Conservation (phyloP, 2,113 vertebrate species). For the Vanacampus margaritifer region DNA sequence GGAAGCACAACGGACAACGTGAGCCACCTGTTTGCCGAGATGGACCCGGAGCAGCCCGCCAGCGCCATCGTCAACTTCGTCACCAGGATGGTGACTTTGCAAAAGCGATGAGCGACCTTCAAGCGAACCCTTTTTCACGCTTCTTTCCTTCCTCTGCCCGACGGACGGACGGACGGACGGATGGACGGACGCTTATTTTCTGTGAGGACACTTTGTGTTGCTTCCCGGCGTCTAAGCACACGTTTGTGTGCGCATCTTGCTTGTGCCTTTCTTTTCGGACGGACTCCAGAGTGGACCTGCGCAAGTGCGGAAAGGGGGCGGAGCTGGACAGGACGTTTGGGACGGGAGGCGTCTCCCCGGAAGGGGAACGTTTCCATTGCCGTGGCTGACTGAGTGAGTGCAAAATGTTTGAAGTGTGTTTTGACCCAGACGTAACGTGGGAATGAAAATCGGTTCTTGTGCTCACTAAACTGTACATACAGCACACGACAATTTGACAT, state of each 20-base stretch:
- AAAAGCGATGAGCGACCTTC: conserved; percentile 83
- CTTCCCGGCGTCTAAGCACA: conserved; percentile 4
- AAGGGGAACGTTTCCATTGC: conserved; percentile 51
- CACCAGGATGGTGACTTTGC: conserved; percentile 86
- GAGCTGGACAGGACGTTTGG: conserved; percentile 73
- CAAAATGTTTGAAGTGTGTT: conserved; percentile 13
- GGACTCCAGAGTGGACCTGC: conserved; percentile 82
- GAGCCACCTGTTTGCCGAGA: conserved; percentile 95
- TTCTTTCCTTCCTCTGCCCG: conserved; percentile 30
- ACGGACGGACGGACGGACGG: conserved; percentile 40
- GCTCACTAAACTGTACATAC: background rate
- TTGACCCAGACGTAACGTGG: background rate
- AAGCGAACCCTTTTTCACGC: conserved; percentile 34
- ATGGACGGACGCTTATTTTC: conserved; percentile 35
- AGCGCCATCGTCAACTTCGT: conserved; percentile 97
- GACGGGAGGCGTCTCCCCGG: conserved; percentile 49
- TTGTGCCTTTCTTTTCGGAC: conserved; percentile 75
- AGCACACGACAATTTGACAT: background rate
- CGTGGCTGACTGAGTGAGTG: conserved; percentile 54
- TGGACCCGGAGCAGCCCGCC: conserved; percentile 91
- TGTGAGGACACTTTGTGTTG: conserved; percentile 24
- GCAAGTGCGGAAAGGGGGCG: conserved; percentile 84
- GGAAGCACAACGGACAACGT: conserved; percentile 97
- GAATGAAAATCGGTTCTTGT: background rate
- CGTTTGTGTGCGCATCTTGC: conserved; percentile 8